phyloP scores from a whole-genome alignment of 2,113 vertebrate genomes.

The Chunga burmeisteri region DNA sequence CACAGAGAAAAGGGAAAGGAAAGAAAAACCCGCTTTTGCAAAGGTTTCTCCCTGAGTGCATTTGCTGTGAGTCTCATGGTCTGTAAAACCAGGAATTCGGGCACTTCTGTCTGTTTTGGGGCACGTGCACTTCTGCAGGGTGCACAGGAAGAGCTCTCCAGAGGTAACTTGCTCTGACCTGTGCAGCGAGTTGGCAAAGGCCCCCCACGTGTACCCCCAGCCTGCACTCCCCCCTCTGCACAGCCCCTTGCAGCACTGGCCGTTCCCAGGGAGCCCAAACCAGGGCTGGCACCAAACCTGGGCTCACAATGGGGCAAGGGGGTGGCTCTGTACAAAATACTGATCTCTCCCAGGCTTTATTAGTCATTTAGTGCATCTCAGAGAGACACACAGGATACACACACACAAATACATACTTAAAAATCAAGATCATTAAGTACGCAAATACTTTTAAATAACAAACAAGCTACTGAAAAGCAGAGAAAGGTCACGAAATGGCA shows the following conservation, averaged over 20 bases:
- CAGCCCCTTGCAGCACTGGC: not conserved
- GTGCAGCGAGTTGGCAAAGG: not conserved
- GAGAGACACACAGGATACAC: not conserved
- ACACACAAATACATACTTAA: not conserved
- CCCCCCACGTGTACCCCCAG: not conserved
- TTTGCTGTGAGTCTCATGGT: not conserved
- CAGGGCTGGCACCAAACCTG: not conserved
- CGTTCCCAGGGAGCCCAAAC: not conserved
- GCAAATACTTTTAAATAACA: not conserved
- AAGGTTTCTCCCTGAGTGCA: not conserved
- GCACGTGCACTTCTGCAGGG: rapidly evolving
- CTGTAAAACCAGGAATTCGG: not conserved
- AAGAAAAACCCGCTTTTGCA: not conserved
- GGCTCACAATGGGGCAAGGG: not conserved
- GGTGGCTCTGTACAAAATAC: rapidly evolving
- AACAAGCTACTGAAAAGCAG: not conserved
- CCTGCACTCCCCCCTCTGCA: not conserved
- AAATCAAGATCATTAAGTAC: not conserved
- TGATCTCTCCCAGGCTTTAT: not conserved
- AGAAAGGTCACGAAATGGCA: constrained; percentile 22
- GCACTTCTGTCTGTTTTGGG: not conserved
- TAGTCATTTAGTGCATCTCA: not conserved
- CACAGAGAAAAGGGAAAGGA: not conserved
- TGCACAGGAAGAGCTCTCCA: not conserved
- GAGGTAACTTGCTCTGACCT: rapidly evolving